Evolutionary conservation across 2,888 invertebrate species (phyloP), one percentile per base, ranked within the genome.

Genomic region (Junonia oenone): DNA sequence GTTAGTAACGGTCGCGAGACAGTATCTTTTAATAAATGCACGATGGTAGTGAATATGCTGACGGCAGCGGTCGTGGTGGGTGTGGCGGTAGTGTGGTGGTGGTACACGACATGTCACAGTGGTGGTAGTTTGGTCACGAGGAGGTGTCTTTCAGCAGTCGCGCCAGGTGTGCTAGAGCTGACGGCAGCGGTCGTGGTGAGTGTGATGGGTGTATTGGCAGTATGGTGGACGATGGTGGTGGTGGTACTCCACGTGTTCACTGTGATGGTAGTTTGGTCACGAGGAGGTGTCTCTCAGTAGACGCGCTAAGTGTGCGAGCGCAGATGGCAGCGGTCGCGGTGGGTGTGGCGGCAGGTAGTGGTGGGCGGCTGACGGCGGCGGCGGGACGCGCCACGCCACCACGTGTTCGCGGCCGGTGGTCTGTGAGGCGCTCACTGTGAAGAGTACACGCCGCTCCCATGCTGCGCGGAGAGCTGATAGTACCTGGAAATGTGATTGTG

Each of bases 361-460:
- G 69, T 49, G 66, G 56, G 68, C 60, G 38, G 64, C 59, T 64
- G 74, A 64, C 70, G 83, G 83, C 31, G 85, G 82, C 50, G 83
- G 78, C 15, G 73, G 29, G 59, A 62, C 70, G 64, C 82, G 96
- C 98, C 98, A 98, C 45, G 97, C 94, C 53, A 98, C 96, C 58
- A 97, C 96, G 87, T 98, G 96, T 75, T 96, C 95, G 67, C 95
- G 93, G 0, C 98, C 98, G 0, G 98, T 98, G 0, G 98, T 98
- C 56, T 94, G 93, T 0, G 97, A 98, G 43, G 95, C 92, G 53
- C 96, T 94, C 63, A 98, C 94, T 0, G 96, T 95, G 88, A 98
- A 98, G 66, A 97, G 93, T 63, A 95, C 81, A 58, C 96, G 93
- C 13, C 96, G 92, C 73, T 96, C 95, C 92, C 98, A 98, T 22